Evolutionary conservation across 92 coral and sea anemone genomes (phyloP), one percentile per base, ranked within the genome.

Genomic region (Ricordea florida): DNA sequence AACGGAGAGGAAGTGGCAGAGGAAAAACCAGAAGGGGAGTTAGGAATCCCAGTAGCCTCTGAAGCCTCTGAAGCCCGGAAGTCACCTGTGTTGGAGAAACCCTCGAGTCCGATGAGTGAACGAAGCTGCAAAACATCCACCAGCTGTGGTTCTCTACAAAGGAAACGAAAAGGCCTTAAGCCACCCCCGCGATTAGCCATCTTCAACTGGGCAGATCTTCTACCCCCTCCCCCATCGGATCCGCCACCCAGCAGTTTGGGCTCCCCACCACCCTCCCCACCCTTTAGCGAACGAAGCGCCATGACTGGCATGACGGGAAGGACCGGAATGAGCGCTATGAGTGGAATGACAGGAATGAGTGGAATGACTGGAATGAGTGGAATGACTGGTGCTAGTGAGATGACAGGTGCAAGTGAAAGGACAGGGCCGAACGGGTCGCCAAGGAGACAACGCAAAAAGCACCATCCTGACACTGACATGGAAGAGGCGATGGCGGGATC

Each of bases 181-280:
- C 99, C 99, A 3, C 93, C 90, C 15, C 99, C 99, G 0, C 86
- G 97, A 21, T 40, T 96, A 32, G 97, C 99, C 20, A 96, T 96
- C 44, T 83, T 96, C 23, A 96, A 96, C 82, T 96, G 99, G 99
- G 99, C 99, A 7, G 99, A 96, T 62, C 67, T 96, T 13, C 82
- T 96, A 1, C 99, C 99, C 44, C 97, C 97, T 1, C 98, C 98
- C 23, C 98, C 98, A 1, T 86, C 94, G 1, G 94, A 92, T 30
- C 98, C 98, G 20, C 98, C 98, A 29, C 98, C 98, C 10, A 85
- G 97, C 66, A 94, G 98, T 43, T 77, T 92, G 13, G 98, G 97
- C 0, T 91, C 98, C 43, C 97, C 98, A 20, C 98, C 97, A 24
- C 93, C 97, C 30, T 96, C 99, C 6, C 99, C 99, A 11, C 99